Evolutionary conservation across 2,797 vertebrate species (phyloP).

Genomic region (Oophaga sylvatica): DNA sequence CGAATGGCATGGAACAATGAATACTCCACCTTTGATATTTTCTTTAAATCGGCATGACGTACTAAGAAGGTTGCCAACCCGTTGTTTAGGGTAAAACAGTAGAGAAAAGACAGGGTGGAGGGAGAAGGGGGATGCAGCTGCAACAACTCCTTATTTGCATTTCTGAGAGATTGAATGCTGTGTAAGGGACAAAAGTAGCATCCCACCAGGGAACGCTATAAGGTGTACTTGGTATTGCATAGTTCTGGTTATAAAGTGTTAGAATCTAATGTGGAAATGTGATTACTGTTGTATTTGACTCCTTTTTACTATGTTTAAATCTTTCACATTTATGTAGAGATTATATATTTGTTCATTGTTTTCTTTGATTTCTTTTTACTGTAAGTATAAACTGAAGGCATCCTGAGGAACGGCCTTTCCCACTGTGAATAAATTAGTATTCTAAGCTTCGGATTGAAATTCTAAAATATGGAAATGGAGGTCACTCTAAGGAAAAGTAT

Average conservation of each 20-base stretch:
- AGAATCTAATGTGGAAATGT: no score
- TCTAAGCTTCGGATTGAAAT: neutral
- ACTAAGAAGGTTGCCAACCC: no score
- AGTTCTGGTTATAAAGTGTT: no score
- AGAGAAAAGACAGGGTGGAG: no score
- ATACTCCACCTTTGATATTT: no score
- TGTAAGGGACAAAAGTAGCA: neutral
- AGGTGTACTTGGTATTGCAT: no score
- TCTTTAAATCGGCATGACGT: no score
- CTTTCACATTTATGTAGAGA: neutral
- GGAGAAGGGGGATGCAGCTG: neutral
- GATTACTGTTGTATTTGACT: no score
- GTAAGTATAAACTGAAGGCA: conserved; percentile 8
- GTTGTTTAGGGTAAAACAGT: no score
- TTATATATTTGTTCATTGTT: neutral
- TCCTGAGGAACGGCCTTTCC: neutral
- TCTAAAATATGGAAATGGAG: conserved; percentile 27
- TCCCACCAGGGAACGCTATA: no score
- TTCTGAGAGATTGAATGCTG: neutral
- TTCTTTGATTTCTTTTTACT: neutral
- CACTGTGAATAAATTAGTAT: neutral
- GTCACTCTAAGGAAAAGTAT: neutral
- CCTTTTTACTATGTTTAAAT: neutral
- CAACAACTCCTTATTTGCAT: neutral
- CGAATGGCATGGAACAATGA: no score